Conservation (phyloP, 2,113 vertebrate genomes). For the Oncorhynchus mykiss region DNA sequence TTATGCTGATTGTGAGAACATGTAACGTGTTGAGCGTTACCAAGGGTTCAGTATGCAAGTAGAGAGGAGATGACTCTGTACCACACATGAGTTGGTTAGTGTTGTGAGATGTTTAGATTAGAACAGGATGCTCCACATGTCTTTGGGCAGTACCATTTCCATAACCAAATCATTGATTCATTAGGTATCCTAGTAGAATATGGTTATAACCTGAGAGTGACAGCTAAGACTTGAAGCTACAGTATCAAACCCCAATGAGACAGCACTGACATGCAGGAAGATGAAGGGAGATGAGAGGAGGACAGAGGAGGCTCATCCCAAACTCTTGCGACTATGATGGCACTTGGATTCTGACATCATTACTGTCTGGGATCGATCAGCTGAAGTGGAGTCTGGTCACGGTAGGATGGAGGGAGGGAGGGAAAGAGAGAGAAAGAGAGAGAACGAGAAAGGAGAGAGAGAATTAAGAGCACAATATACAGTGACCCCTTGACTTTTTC, state of each 20-base stretch:
- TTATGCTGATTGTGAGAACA: not conserved
- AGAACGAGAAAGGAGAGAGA: not conserved
- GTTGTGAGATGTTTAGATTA: not conserved
- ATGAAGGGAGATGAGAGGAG: too few species aligned
- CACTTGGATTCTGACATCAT: slow-evolving; percentile 39
- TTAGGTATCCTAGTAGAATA: too few species aligned
- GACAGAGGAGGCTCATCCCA: slow-evolving; percentile 1
- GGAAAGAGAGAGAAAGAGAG: not conserved
- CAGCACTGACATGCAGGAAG: not conserved
- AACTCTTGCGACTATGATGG: slow-evolving; percentile 16
- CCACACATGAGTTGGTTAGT: not conserved
- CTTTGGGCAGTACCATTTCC: too few species aligned
- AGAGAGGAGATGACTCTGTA: too few species aligned
- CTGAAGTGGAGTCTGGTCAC: not conserved
- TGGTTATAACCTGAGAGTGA: not conserved
- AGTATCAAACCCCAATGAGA: not conserved
- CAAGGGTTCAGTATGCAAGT: slow-evolving; percentile 25
- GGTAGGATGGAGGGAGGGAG: not conserved
- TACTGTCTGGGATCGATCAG: slow-evolving; percentile 20
- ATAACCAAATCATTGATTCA: too few species aligned
- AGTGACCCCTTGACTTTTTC: too few species aligned
- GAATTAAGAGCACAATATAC: not conserved
- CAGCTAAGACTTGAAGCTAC: slow-evolving; percentile 12
- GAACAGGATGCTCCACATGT: too few species aligned
- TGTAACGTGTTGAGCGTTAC: not conserved